A percentile compares a stretch with the other conserved stretches of the same genome.
These are phyloP conservation scores for Himantopus leucocephalus DNA, from an alignment of 2,113 vertebrate species.

Conservation along the genomic window DNA sequence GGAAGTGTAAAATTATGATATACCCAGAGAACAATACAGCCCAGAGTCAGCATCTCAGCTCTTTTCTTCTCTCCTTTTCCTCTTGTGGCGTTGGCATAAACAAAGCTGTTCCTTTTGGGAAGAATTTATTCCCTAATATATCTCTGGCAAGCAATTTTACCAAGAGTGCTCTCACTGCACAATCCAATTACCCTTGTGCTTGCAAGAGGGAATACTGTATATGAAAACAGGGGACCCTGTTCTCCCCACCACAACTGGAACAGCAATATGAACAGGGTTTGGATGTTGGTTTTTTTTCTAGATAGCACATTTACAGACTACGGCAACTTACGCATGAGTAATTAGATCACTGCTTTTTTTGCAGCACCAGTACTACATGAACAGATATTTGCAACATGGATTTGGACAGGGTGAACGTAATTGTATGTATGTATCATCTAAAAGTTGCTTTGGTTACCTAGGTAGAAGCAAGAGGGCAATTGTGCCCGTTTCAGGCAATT, in stretches of 20 bases:
- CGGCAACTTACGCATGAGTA: neutral
- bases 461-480: neutral
- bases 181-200: neutral
- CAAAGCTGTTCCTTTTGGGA: neutral
- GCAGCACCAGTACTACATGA: neutral
- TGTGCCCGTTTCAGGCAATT: accelerated
- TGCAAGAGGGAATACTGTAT: neutral
- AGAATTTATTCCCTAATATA: neutral
- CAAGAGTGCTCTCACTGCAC: neutral
- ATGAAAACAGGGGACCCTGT: neutral
- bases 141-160: neutral
- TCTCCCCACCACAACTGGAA: neutral
- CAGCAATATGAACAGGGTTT: neutral
- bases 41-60: neutral
- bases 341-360: neutral
- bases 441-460: neutral
- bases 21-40: neutral
- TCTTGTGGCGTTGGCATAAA: neutral
- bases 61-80: neutral
- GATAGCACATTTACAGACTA: neutral
- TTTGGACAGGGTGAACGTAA: neutral
- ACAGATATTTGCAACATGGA: neutral
- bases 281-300: neutral
- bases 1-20: neutral
- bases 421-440: neutral